phyloP scores from a whole-genome alignment of 64 coral and sea anemone species.

The Astreopora myriophthalma region DNA sequence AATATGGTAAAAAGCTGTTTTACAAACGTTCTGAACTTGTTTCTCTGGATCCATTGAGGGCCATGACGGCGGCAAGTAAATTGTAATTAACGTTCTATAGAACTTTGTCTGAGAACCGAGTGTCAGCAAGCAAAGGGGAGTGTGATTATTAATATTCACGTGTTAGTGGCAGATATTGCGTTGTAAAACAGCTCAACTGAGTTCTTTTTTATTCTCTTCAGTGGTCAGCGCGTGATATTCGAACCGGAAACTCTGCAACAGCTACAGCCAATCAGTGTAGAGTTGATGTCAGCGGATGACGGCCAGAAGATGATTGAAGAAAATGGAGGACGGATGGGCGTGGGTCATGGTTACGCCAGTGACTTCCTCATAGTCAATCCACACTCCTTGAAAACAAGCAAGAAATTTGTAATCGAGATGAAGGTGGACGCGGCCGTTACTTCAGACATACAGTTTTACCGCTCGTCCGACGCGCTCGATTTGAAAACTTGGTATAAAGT shows the following conservation, averaged over 20 bases:
- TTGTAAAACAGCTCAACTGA: neutral
- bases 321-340: conserved; percentile 80
- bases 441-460: conserved; percentile 73
- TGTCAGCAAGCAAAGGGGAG: too few species aligned
- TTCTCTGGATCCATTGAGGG: too few species aligned
- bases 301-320: conserved; percentile 82
- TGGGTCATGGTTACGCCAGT: conserved; percentile 88
- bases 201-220: conserved; percentile 9
- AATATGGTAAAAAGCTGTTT: too few species aligned
- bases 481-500: conserved; percentile 89
- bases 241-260: conserved; percentile 42
- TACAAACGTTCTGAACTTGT: too few species aligned
- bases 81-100: too few species aligned
- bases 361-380: conserved; percentile 85
- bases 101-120: too few species aligned
- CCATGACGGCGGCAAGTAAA: too few species aligned
- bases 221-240: conserved; percentile 72
- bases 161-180: too few species aligned
- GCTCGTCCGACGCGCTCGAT: conserved; percentile 62
- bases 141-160: too few species aligned
- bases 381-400: conserved; percentile 68
- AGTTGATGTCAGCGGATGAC: conserved; percentile 66
- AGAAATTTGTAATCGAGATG: conserved; percentile 75
- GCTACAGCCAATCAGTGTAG: conserved; percentile 64
- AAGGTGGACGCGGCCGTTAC: conserved; percentile 71